Evolutionary conservation across 2,888 invertebrate species (phyloP), one percentile per base, ranked within the genome.

Genomic region (Eupithecia abbreviata): DNA sequence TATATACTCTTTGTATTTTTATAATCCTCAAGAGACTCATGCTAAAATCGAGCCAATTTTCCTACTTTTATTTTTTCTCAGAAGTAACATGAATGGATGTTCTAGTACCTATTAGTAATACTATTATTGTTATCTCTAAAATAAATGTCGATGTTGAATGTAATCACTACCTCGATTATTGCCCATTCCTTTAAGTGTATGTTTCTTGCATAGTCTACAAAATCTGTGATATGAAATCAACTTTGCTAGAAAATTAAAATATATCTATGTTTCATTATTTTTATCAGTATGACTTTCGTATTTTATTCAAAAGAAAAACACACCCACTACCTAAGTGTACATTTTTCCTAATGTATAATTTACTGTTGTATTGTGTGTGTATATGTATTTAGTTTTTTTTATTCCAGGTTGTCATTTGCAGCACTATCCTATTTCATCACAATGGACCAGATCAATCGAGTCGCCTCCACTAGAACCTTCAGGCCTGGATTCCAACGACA

Each of bases 81-180:
- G 81, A 78, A 80, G 62, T 67, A 41, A 62, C 30, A 62, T 62
- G 62, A 62, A 30, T 18, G 4, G 18, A 62, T 30, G 30, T 30
- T 62, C 18, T 2, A 15, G 82, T 82, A 81, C 75, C 83, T 85
- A 85, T 84, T 58, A 69, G 72, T 66, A 79, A 80, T 76, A 78
- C 76, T 18, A 15, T 43, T 75, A 69, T 78, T 77, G 66, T 51
- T 78, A 76, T 77, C 74, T 51, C 12, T 18, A 71, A 77, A 67
- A 66, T 67, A 58, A 12, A 58, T 58, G 12, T 62, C 62, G 30
- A 62, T 62, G 62, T 18, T 73, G 72, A 74, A 73, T 58, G 18
- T 74, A 71, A 71, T 51, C 68, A 58, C 9, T 51, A 42, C 42
- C n/a, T 41, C 43, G 2, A 68, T 9, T 58, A n/a, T 68, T 68